Base-by-base conservation (phyloP, 2,113 vertebrate species). In the Formicarius rufipectus region DNA sequence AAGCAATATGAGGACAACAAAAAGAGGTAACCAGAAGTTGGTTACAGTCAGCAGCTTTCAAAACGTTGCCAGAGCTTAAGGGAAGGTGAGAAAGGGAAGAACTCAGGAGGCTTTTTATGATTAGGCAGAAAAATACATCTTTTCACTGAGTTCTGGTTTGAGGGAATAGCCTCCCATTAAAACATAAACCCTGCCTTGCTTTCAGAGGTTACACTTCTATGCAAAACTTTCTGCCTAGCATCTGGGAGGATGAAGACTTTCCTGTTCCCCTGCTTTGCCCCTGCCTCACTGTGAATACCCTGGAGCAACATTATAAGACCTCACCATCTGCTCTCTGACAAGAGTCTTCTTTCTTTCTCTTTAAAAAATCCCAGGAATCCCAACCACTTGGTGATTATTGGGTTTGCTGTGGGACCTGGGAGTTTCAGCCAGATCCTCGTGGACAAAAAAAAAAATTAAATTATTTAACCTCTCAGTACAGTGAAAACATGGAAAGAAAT, bases 241-340 rank as follows among this genome's bases (percentile, higher is more conserved):
- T 89, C 92, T 91, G 94, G 53, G 84, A 92, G 78, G 79, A 71
- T 84, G 82, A 76, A 74, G 79, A 40, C n/a, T 94, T 84, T 76
- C 20, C 90, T 68, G 74, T 64, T 93, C 56, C 83, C 31, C 64
- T 86, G 87, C 55, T 83, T 88, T 14, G 0, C 81, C 75, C 64
- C 60, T 90, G 90, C 44, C 56, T 86, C 24, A 1, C 64, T 55
- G 44, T 40, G 68, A 90, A 96, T 84, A 47, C 83, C 14, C 92
- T 33, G 66, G 85, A 78, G 95, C 60, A 87, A 15, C 56, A 52
- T 37, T 64, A 4, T 30, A 24, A 93, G 90, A 84, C 88, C 96
- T 88, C 59, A 74, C 79, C 96, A 96, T 92, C 95, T 96, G 95
- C 79, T 95, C 76, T 64, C 56, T 91, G 72, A 88, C 90, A 86